Conservation (phyloP, 1,140 invertebrate genomes). For the Aphelinus certus region DNA sequence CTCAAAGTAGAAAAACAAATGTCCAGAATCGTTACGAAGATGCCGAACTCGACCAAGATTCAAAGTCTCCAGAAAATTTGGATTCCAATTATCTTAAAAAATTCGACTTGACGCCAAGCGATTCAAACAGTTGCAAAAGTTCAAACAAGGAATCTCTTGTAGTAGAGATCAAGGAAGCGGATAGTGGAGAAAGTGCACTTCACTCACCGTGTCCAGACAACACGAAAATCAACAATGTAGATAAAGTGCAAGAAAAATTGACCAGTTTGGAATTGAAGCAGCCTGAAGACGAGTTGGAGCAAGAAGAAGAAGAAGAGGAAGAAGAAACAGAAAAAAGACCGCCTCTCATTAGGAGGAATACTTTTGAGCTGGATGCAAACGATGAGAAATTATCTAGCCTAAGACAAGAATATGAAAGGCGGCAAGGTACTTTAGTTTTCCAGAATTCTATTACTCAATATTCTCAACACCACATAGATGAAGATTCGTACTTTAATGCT, state of each 20-base stretch:
- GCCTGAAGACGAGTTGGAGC: not conserved
- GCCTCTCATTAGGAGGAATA: slow-evolving; percentile 64
- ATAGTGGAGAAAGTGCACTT: slow-evolving; percentile 62
- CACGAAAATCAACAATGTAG: slow-evolving; percentile 33
- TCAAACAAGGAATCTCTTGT: slow-evolving; percentile 57
- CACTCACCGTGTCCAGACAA: slow-evolving; percentile 62
- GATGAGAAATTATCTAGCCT: slow-evolving; percentile 55
- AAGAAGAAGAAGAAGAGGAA: slow-evolving; percentile 14
- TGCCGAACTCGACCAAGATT: slow-evolving; percentile 52
- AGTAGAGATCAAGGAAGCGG: slow-evolving; percentile 62
- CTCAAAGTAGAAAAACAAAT: slow-evolving; percentile 42
- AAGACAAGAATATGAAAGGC: slow-evolving; percentile 67
- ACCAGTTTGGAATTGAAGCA: not conserved
- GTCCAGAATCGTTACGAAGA: slow-evolving; percentile 48
- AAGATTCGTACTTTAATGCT: slow-evolving; percentile 47
- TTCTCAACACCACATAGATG: slow-evolving; percentile 64
- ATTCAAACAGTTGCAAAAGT: slow-evolving; percentile 17
- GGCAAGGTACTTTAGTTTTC: slow-evolving; percentile 70
- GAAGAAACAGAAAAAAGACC: slow-evolving; percentile 49
- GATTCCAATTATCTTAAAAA: slow-evolving; percentile 53
- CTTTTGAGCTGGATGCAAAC: slow-evolving; percentile 65
- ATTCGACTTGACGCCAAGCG: slow-evolving; percentile 38
- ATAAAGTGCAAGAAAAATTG: slow-evolving; percentile 14
- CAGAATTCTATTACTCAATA: slow-evolving; percentile 72
- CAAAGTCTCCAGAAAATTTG: slow-evolving; percentile 53